A percentile compares a stretch with the other conserved stretches of the same genome.
Evolutionary conservation across 2,888 invertebrate genomes (phyloP).

Genomic region (Linhomoeus sp.): DNA sequence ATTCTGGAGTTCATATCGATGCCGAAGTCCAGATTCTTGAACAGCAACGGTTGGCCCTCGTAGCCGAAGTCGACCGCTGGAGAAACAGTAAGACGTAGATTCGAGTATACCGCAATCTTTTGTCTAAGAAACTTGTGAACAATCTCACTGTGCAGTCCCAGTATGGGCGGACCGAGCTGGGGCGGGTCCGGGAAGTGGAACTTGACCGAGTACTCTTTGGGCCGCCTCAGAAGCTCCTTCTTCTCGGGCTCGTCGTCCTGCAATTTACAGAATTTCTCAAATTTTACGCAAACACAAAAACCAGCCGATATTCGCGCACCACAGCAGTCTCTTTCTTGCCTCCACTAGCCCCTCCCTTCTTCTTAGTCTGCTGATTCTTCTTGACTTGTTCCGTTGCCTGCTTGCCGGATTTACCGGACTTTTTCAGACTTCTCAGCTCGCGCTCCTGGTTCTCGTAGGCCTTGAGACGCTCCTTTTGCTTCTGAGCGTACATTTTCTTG

Average conservation of each 20-base stretch:
- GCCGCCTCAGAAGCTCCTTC: conserved; percentile 60
- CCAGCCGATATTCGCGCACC: not conserved
- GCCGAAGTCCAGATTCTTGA: conserved; percentile 76
- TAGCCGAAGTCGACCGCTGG: conserved; percentile 69
- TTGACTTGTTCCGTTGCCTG: conserved; percentile 41
- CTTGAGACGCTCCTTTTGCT: conserved; percentile 78
- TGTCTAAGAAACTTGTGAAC: conserved; percentile 14
- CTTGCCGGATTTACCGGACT: conserved; percentile 82
- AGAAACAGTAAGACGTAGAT: not conserved
- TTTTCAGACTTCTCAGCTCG: conserved; percentile 79
- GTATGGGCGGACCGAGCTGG: conserved; percentile 82
- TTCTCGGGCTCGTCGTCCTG: conserved; percentile 57
- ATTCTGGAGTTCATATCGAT: conserved; percentile 61
- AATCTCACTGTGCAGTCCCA: conserved; percentile 56
- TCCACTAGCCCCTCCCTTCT: conserved; percentile 7
- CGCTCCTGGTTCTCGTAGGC: conserved; percentile 98
- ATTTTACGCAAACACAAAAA: conserved; percentile 13
- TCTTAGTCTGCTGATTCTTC: conserved; percentile 11
- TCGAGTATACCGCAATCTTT: not conserved
- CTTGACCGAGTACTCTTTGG: conserved; percentile 89
- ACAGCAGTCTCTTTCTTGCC: not conserved
- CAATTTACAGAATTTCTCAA: conserved; percentile 82
- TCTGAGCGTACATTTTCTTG: conserved; percentile 94
- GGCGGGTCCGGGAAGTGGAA: conserved; percentile 93
- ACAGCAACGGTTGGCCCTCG: conserved; percentile 44